A percentile compares a stretch with the other conserved stretches of the same genome.
phyloP scores from a whole-genome alignment of 2,888 invertebrate species.

The Morpho helenor region DNA sequence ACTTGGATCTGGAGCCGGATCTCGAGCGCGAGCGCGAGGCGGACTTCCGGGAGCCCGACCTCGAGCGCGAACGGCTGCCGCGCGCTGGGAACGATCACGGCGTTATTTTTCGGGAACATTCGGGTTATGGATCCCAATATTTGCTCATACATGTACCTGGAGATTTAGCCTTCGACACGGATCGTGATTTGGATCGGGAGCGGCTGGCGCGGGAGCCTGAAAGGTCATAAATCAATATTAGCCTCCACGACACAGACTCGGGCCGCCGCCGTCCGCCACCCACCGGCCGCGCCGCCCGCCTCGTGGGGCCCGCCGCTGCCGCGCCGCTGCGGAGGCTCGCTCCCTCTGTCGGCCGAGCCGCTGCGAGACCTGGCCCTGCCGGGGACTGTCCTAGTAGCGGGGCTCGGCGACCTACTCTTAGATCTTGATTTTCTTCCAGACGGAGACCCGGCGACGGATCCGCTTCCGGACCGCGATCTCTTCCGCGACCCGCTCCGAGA shows the following conservation, averaged over 20 bases:
- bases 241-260: not conserved
- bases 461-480: conserved; percentile 27
- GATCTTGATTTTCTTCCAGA: conserved; percentile 26
- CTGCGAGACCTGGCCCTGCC: conserved; percentile 25
- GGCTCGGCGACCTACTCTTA: conserved; percentile 26
- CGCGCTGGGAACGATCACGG: no score
- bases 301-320: conserved; percentile 22
- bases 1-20: conserved; percentile 35
- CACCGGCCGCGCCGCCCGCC: not conserved
- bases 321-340: conserved; percentile 29
- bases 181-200: conserved; percentile 16
- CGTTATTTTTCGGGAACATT: no score
- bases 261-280: conserved; percentile 7
- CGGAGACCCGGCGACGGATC: conserved; percentile 19
- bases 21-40: conserved; percentile 28
- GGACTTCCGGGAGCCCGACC: conserved; percentile 30
- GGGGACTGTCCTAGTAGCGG: conserved; percentile 5
- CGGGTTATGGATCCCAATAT: no score
- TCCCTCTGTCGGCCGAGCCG: conserved; percentile 26
- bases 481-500: conserved; percentile 33
- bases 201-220: conserved; percentile 14
- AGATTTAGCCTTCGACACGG: conserved; percentile 13
- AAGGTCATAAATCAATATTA: no score
- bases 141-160: conserved; percentile 3
- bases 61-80: conserved; percentile 27